These are phyloP conservation scores for Cephus pygmeus DNA, from an alignment of 2,888 invertebrate genomes.

Conservation along the genomic window DNA sequence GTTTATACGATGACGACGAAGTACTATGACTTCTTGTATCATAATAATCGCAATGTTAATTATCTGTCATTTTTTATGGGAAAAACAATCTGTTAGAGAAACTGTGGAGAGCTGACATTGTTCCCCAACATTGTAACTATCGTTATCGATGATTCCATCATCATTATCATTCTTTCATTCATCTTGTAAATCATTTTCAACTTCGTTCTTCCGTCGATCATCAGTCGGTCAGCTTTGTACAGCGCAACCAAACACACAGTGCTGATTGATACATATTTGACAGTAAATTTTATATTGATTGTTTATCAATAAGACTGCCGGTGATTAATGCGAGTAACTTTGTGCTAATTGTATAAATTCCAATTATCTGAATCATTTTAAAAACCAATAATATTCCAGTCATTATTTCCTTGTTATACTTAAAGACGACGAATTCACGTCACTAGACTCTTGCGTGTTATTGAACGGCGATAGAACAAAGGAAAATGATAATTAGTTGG, in stretches of 20 bases:
- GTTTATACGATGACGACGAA: conserved; percentile 64
- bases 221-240: conserved; percentile 24
- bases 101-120: conserved; percentile 23
- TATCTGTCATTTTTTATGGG: conserved; percentile 50
- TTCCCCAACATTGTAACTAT: conserved; percentile 20
- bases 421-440: neutral
- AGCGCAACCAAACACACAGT: conserved; percentile 35
- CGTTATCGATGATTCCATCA: neutral
- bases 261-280: conserved; percentile 45
- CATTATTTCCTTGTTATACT: neutral
- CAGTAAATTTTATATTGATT: conserved; percentile 30
- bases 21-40: conserved; percentile 57
- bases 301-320: conserved; percentile 59
- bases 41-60: conserved; percentile 56
- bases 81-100: conserved; percentile 1
- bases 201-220: conserved; percentile 33
- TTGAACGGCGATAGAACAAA: conserved; percentile 9
- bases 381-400: conserved; percentile 21
- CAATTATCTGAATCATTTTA: conserved; percentile 36
- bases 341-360: conserved; percentile 36
- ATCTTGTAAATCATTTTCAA: conserved; percentile 14
- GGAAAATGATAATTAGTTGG: conserved; percentile 22
- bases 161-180: conserved; percentile 38
- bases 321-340: conserved; percentile 38
- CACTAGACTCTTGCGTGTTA: neutral